Evolutionary conservation across 2,888 invertebrate species (phyloP), one percentile per base, ranked within the genome.

Genomic region (Nomada fabriciana): DNA sequence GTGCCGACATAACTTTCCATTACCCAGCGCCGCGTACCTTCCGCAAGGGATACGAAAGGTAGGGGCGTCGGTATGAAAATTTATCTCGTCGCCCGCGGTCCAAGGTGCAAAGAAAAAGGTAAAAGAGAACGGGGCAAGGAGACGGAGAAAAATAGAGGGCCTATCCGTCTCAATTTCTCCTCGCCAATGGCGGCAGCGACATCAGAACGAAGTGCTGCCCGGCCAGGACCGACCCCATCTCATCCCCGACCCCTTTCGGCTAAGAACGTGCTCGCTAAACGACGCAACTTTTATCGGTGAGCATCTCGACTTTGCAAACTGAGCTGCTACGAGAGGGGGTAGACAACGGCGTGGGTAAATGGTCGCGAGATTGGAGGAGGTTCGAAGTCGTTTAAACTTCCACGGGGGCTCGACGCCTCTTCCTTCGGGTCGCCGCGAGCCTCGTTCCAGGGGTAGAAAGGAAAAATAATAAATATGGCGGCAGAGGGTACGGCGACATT

Each of bases 381-480:
- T 82, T 83, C 79, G 79, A 86, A 88, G 88, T 88, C 86, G 86
- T 88, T 88, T 88, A 85, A 88, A 88, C 79, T 88, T 88, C 79
- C 76, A 81, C 73, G 81, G 82, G 68, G 84, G 80, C 86, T 84
- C 73, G 86, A 80, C 84, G 71, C 75, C 82, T 81, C 80, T 77
- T 83, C 69, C 82, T 70, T 63, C 86, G 82, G 82, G 86, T 86
- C 83, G 83, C 84, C 74, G 65, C 52, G 60, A 61, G 84, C 76
- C 57, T 53, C 59, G 55, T 73, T 29, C 29, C 29, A 29, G 29
- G 29, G 69, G 4, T 50, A 43, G 60, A 50, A 57, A 78, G 36
- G 36, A 73, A 83, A 83, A 75, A 77, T 78, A 79, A 36, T 36
- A 43, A 55, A 52, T n/a, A 20, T 11, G 42, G 20, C 67, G 36